Evolutionary conservation across 2,797 vertebrate species (phyloP).

Genomic region (Geotrypetes seraphini): DNA sequence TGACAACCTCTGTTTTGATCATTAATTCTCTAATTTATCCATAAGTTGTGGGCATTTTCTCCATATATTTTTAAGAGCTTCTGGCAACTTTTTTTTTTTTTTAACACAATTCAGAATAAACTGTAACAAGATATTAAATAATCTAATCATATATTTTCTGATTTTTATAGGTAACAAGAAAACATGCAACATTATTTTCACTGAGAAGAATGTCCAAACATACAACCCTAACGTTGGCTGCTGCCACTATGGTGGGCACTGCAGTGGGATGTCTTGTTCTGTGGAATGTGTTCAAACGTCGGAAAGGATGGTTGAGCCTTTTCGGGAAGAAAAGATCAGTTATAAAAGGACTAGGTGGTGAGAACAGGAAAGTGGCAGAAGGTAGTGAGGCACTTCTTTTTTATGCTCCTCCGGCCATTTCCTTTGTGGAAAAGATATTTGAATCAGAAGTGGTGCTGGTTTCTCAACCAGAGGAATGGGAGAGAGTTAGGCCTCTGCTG

Average conservation of each 20-base stretch:
- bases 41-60: no score
- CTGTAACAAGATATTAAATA: no score
- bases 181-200: conserved; percentile 15
- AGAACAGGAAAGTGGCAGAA: background rate
- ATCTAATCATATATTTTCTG: no score
- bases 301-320: conserved; percentile 37
- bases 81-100: no score
- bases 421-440: conserved; percentile 54
- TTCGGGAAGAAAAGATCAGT: background rate
- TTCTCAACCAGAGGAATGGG: conserved; percentile 73
- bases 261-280: conserved; percentile 73
- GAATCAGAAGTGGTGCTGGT: conserved; percentile 61
- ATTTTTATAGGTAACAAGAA: conserved; percentile 29
- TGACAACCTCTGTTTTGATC: no score
- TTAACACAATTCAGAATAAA: no score
- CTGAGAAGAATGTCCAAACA: conserved; percentile 66
- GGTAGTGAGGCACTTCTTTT: conserved; percentile 11
- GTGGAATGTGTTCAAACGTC: conserved; percentile 64
- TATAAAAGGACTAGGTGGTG: background rate
- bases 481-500: conserved; percentile 64
- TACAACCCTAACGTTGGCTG: conserved; percentile 55
- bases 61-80: no score
- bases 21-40: no score
- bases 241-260: conserved; percentile 70
- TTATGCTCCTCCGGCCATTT: conserved; percentile 21